Conservation (phyloP, 2,797 vertebrate genomes). For the Chrysocyon brachyurus region DNA sequence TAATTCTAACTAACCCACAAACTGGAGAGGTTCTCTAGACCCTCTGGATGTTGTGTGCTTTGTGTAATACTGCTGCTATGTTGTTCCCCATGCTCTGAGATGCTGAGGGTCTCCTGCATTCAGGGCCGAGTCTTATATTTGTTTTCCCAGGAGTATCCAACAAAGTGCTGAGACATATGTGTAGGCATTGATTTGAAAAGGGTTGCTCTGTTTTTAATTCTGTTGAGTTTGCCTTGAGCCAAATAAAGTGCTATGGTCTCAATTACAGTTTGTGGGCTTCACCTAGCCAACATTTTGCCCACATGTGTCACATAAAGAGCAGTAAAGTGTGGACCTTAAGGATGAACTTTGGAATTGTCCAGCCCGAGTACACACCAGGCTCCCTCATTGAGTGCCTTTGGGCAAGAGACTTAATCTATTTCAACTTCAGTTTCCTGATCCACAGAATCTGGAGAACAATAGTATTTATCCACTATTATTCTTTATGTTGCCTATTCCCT, state of each 20-base stretch:
- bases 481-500: not conserved
- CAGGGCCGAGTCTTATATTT: not conserved
- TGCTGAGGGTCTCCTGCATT: not conserved
- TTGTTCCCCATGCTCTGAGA: not conserved
- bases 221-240: not conserved
- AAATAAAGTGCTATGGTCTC: not conserved
- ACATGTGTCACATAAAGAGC: not conserved
- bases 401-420: not conserved
- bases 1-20: not conserved
- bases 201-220: not conserved
- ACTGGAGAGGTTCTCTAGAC: not conserved
- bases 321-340: accelerated
- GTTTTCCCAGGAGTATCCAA: not conserved
- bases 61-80: not conserved
- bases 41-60: not conserved
- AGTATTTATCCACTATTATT: not conserved
- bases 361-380: not conserved
- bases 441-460: not conserved
- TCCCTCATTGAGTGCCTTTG: not conserved
- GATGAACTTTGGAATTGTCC: not conserved
- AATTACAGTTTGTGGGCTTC: not conserved
- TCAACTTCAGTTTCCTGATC: not conserved
- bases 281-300: not conserved
- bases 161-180: not conserved
- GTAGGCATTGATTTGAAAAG: not conserved